Evolutionary conservation across 2,797 vertebrate genomes (phyloP).

Genomic region (Amblyopsis hoosieri): DNA sequence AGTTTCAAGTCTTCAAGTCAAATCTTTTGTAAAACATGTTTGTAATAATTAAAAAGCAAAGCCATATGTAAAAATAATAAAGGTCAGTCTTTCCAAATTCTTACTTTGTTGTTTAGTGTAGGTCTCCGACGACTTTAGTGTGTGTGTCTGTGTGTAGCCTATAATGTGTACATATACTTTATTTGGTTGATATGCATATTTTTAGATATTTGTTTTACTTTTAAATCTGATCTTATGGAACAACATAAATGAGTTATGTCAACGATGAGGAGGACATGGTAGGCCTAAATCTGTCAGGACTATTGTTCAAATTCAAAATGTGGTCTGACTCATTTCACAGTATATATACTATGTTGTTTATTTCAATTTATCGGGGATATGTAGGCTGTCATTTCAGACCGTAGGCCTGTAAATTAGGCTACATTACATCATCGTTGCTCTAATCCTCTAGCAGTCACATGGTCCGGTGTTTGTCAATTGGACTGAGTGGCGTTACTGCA

Average conservation of each 20-base stretch:
- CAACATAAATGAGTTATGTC: no score
- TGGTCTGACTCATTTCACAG: no score
- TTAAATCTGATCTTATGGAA: no score
- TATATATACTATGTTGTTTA: neutral
- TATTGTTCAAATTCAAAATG: no score
- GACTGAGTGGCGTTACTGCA: neutral
- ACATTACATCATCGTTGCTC: constrained; percentile 47
- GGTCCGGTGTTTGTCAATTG: constrained; percentile 25
- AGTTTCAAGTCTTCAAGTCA: constrained; percentile 45
- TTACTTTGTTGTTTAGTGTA: neutral
- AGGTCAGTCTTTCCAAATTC: constrained; percentile 63
- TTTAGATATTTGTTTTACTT: no score
- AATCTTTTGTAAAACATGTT: constrained; percentile 75
- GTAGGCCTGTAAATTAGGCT: neutral
- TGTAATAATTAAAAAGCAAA: constrained; percentile 76
- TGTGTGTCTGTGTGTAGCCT: no score
- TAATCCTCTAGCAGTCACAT: constrained; percentile 33
- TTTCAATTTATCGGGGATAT: neutral
- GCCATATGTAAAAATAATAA: constrained; percentile 77
- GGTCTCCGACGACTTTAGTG: no score
- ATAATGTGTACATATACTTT: no score
- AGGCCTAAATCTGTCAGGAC: no score
- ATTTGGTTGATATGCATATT: no score
- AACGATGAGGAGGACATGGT: no score
- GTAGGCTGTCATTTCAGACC: constrained; percentile 11